Base-by-base conservation (phyloP, 1,140 invertebrate genomes). In the Bicyclus anynana region DNA sequence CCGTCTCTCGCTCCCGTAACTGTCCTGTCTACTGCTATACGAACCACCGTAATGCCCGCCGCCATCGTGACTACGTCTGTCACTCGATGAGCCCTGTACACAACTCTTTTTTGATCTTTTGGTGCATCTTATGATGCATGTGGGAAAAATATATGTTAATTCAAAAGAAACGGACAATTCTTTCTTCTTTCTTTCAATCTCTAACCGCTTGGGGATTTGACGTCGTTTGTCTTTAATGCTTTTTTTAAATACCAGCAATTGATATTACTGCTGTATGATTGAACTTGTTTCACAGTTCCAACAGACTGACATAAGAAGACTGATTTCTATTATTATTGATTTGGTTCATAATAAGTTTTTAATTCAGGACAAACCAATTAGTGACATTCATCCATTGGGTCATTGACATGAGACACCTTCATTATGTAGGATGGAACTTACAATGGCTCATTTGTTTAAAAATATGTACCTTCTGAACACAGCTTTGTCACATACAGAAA, bases 41-140 rank as follows among this genome's bases (percentile, higher is more conserved):
- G 82, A 83, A 60, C 81, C 80, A 55, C 86, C 84, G 70, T 88
- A 89, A 74, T 89, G 87, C 50, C 85, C 78, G 62, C 84, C 82
- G 64, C 80, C 83, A 52, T 89, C 88, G 77, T 89, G 85, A 75
- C 87, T 89, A 81, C 88, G 80, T 86, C 88, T 89, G 75, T 87
- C 84, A 62, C 87, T 82, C 68, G 81, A 77, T 14, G 86, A 84
- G 64, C 86, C 89, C 89, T 90, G 87, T 84, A 90, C 81, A 90
- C 72, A 89, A 89, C 70, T 83, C 75, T 83, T 67, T 82, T 77
- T 69, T 82, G 71, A 82, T 79, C 76, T 76, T 71, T 66, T 58
- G 33, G 49, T 50, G 38, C 29, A 44, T 57, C 48, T 49, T 59
- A 59, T 14, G 21, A 47, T 47, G 44, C 21, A 47, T 47, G 10